Evolutionary conservation across 2,888 invertebrate species (phyloP), one percentile per base, ranked within the genome.

Genomic region (Acanthococcus lagerstroemiae): DNA sequence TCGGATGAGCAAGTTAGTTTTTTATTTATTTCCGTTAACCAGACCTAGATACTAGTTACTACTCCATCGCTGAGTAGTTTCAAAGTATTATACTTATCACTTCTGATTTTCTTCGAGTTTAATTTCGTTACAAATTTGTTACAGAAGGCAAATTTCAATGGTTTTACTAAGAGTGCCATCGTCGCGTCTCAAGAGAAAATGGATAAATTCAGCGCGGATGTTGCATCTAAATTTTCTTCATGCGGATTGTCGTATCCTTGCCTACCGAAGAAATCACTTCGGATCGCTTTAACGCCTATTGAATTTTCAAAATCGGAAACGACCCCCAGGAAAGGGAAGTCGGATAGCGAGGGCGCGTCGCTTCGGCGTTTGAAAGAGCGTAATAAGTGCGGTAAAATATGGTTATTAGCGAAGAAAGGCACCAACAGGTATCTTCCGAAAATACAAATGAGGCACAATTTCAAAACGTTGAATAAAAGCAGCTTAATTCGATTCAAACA

Each of bases 1-100:
- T 74, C 74, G 71, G 75, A 74, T 72, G 76, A 77, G 71, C 75
- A 78, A 74, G 78, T 66, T 22, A 61, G 50, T 61, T 26, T 12
- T 37, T 21, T 37, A 37, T 37, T 37, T 3, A n/a, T 1, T 37
- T 15, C 12, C n/a, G 37, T 37, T 1, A 9, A 15, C n/a, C 12
- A 2, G 37, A 37, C 2, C 12, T 1, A 5, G 37, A 44, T 22
- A 44, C n/a, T 26, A 7, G 24, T 56, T 7, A 26, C 27, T 27
- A 21, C 2, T 3, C 9, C 21, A 17, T 3, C 2, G 9, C 22
- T 55, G 17, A 19, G 12, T 15, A n/a, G 24, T 21, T 12, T 22
- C 22, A n/a, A n/a, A n/a, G n/a, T n/a, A n/a, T n/a, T n/a, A n/a
- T n/a, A 22, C 21, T 19, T 50, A 54, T 25, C 15, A 54, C n/a